Percentiles rank a stretch among this genome's conserved stretches.
These are phyloP conservation scores for Reinhardtius hippoglossoides DNA, from an alignment of 2,113 vertebrate species.

Conservation along the genomic window DNA sequence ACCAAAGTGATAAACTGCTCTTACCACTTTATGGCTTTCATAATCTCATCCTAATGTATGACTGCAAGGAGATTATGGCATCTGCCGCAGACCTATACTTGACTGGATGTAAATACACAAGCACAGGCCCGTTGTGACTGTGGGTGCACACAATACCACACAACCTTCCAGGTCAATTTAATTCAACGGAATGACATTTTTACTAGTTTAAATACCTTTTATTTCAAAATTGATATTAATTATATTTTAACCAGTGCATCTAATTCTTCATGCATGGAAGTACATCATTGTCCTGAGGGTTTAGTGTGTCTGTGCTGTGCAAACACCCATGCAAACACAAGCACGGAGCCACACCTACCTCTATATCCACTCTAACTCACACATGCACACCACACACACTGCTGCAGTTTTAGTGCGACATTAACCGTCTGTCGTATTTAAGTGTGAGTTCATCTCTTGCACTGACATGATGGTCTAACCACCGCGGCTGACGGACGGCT, in stretches of 20 bases:
- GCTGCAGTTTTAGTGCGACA: neutral
- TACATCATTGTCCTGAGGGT: neutral
- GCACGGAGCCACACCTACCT: neutral
- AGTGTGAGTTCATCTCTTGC: constrained; percentile 1
- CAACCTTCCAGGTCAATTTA: neutral
- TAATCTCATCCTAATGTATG: constrained; percentile 64
- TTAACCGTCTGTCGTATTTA: constrained; percentile 20
- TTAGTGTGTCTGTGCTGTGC: neutral
- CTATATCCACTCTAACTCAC: neutral
- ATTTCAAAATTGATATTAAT: neutral
- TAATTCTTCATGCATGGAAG: constrained; percentile 2
- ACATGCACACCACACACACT: neutral
- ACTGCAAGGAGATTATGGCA: constrained; percentile 57
- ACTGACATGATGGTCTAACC: constrained; percentile 11
- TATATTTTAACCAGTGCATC: neutral
- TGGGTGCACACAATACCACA: neutral
- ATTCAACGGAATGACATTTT: neutral
- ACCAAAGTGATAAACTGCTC: constrained; percentile 53
- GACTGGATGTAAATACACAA: neutral
- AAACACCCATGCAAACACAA: neutral
- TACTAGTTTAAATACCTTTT: constrained; percentile 2
- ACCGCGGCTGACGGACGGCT: neutral
- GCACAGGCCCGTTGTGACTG: neutral
- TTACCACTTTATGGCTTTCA: constrained; percentile 39
- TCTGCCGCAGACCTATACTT: constrained; percentile 35